phyloP scores from a whole-genome alignment of 92 coral and sea anemone genomes.

The Paramuricea clavata region DNA sequence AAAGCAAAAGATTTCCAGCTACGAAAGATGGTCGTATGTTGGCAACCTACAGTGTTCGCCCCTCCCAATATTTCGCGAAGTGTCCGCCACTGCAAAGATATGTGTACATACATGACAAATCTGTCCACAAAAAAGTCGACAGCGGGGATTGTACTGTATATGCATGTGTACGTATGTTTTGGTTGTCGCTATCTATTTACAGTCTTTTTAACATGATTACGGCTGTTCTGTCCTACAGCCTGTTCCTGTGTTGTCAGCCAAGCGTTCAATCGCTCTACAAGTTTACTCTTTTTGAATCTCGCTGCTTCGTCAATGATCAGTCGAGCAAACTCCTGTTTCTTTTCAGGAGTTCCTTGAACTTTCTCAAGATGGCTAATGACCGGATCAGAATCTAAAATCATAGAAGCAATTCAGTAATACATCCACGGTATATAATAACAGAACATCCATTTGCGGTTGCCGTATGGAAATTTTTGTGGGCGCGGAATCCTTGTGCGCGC shows the following conservation, averaged over 20 bases:
- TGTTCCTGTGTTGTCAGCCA: constrained; percentile 61
- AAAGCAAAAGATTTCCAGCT: no score
- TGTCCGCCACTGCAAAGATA: not conserved
- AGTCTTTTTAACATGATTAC: constrained; percentile 43
- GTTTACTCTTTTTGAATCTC: constrained; percentile 84
- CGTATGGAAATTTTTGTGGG: no score
- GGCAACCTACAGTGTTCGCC: no score
- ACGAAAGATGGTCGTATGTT: no score
- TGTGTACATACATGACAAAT: not conserved
- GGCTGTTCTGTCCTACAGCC: constrained; percentile 27
- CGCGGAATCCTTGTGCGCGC: no score
- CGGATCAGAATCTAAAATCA: constrained; percentile 77
- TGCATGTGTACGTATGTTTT: not conserved
- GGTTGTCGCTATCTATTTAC: constrained; percentile 43
- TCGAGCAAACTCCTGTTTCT: constrained; percentile 72
- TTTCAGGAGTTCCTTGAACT: constrained; percentile 83
- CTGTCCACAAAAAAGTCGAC: not conserved
- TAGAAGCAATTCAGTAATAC: not conserved
- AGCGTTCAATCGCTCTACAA: constrained; percentile 75
- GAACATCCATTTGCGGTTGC: no score
- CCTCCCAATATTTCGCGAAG: no score
- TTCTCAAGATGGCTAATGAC: constrained; percentile 76
- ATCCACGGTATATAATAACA: no score
- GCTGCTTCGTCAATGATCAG: constrained; percentile 92
- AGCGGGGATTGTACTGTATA: not conserved